These are phyloP conservation scores for Chinchilla lanigera DNA, from an alignment of 2,113 vertebrate species.

Conservation along the genomic window DNA sequence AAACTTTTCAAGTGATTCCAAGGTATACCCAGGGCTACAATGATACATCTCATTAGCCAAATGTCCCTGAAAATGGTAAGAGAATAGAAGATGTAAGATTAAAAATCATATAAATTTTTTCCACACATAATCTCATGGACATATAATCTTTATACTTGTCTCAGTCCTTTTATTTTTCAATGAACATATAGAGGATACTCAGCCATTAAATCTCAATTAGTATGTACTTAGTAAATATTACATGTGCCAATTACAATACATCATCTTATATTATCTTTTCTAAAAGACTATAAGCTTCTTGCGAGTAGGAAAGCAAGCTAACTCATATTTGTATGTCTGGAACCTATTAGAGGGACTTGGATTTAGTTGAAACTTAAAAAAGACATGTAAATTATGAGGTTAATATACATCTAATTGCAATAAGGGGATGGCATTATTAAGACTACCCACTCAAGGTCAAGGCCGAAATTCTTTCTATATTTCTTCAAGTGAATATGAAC, in stretches of 20 bases:
- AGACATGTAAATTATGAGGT: background rate
- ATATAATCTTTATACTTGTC: background rate
- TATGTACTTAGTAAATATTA: background rate
- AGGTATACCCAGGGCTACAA: background rate
- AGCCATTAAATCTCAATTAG: background rate
- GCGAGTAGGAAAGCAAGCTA: background rate
- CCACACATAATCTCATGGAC: background rate
- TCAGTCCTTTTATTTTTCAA: slow-evolving; percentile 26
- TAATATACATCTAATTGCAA: background rate
- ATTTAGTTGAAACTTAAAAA: background rate
- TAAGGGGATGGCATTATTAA: background rate
- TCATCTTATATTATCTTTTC: background rate
- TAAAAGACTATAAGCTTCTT: background rate
- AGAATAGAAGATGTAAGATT: background rate
- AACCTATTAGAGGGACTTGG: background rate
- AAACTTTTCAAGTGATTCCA: background rate
- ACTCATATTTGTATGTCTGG: background rate
- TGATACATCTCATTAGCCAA: background rate
- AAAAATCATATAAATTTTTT: background rate
- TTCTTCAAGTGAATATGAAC: background rate
- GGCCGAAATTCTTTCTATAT: background rate
- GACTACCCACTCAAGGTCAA: background rate
- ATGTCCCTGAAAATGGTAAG: background rate
- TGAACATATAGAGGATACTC: background rate
- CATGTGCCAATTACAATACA: background rate